Evolutionary conservation across 2,888 invertebrate species (phyloP), one percentile per base, ranked within the genome.

Genomic region (Kuschelorhynchus macadamiae): DNA sequence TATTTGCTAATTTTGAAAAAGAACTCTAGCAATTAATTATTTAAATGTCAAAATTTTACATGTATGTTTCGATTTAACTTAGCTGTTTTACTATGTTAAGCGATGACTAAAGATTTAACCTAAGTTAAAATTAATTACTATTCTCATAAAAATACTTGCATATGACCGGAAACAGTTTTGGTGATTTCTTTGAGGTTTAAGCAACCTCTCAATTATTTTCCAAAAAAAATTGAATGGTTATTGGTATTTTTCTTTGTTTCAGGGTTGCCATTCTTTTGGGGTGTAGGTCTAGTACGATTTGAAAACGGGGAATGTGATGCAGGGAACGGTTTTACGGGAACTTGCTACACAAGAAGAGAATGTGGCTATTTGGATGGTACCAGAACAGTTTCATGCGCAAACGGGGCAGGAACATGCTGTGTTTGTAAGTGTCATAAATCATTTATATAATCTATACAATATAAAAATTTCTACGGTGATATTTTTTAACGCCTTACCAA

Each of bases 321-420:
- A 17, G 85, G 86, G 7, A 91, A 88, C 78, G 86, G 87, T 18
- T 86, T 92, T 78, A 86, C 84, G 65, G 94, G 94, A 14, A 92
- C 91, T 0, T 94, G 94, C 77, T 88, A 91, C 65, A 90, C 93
- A 2, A 86, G 88, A 30, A 86, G 90, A 9, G 92, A 93, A 80
- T 94, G 94, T 78, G 81, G 85, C 55, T 88, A 88, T 75, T 87
- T 88, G 30, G 90, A 89, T 57, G 95, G 95, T 0, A 88, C 88
- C 4, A 85, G 89, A 39, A 90, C 91, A 0, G 93, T 92, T 11
- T 84, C 83, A 7, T 95, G 95, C 79, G 92, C 92, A 1, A 85
- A 84, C 12, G 87, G 88, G 52, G 88, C 91, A 75, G 95, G 94
- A 1, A 88, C 91, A 55, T 95, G 95, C 79, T 95, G 95, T 79